A percentile compares a stretch with the other conserved stretches of the same genome.
phyloP scores from a whole-genome alignment of 1,140 invertebrate species.

The Drosophila pallidifrons region DNA sequence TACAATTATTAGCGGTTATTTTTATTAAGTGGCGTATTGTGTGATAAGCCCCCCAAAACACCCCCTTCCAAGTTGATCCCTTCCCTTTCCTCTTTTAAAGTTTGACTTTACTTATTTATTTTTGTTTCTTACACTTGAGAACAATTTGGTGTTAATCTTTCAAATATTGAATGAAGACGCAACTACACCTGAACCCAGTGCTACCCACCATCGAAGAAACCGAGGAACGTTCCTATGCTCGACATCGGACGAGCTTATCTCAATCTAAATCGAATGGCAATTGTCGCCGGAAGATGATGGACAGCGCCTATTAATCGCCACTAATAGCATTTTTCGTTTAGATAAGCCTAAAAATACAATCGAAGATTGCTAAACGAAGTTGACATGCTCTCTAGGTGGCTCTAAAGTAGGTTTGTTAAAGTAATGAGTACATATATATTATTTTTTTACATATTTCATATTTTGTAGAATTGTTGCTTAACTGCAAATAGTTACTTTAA shows the following conservation, averaged over 20 bases:
- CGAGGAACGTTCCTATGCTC: conserved; percentile 19
- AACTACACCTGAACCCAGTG: conserved; percentile 7
- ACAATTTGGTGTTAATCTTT: conserved; percentile 58
- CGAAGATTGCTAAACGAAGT: conserved; percentile 26
- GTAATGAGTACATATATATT: too few relatives aligned
- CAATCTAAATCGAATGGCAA: conserved; percentile 65
- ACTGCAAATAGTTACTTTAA: too few relatives aligned
- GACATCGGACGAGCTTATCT: conserved; percentile 65
- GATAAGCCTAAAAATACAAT: conserved; percentile 66
- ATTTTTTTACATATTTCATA: too few relatives aligned
- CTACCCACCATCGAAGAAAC: not conserved
- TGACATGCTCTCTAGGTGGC: too few relatives aligned
- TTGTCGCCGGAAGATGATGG: conserved; percentile 77
- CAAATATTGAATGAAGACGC: conserved; percentile 62
- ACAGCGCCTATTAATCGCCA: conserved; percentile 82
- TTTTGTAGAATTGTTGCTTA: too few relatives aligned
- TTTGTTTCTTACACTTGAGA: conserved; percentile 38
- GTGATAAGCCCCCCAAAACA: conserved; percentile 55
- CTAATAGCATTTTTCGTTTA: conserved; percentile 77
- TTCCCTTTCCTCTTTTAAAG: not conserved
- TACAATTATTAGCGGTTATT: conserved; percentile 78
- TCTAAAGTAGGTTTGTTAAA: not conserved
- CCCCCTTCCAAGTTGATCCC: not conserved
- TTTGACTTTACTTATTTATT: conserved; percentile 1
- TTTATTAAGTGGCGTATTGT: conserved; percentile 76